phyloP scores from a whole-genome alignment of 2,888 invertebrate species.

The Notodonta dromedarius region DNA sequence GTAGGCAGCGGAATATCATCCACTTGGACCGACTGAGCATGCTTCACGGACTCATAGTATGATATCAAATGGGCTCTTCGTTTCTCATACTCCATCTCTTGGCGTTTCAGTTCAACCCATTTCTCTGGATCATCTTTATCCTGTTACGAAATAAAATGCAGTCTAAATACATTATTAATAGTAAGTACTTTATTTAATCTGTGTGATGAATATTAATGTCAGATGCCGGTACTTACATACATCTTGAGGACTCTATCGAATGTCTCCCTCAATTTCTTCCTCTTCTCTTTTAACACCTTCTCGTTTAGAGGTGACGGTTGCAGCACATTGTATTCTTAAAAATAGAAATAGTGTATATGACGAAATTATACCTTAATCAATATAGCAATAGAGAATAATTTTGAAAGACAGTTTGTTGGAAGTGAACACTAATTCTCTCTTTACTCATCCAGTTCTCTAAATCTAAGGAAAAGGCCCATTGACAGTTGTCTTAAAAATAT shows the following conservation, averaged over 20 bases:
- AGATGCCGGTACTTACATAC: conserved; percentile 91
- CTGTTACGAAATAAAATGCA: conserved; percentile 70
- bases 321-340: conserved; percentile 95
- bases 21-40: conserved; percentile 97
- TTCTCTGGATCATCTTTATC: conserved; percentile 98
- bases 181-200: too few species aligned
- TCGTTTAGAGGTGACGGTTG: conserved; percentile 98
- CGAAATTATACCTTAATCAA: too few species aligned
- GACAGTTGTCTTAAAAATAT: too few species aligned
- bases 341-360: conserved; percentile 9
- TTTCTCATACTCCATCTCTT: conserved; percentile 97
- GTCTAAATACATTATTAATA: conserved; percentile 1
- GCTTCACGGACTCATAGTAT: conserved; percentile 97
- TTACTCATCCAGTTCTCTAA: too few species aligned
- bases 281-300: conserved; percentile 97
- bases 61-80: conserved; percentile 93
- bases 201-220: not conserved
- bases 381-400: too few species aligned
- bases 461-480: too few species aligned
- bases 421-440: too few species aligned
- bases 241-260: conserved; percentile 96
- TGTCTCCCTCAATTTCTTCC: conserved; percentile 97
- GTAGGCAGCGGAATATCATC: conserved; percentile 98
- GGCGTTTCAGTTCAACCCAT: conserved; percentile 95
- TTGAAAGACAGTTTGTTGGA: too few species aligned